Evolutionary conservation across 1,140 invertebrate species (phyloP), one percentile per base, ranked within the genome.

Genomic region (Drosophila kikkawai): DNA sequence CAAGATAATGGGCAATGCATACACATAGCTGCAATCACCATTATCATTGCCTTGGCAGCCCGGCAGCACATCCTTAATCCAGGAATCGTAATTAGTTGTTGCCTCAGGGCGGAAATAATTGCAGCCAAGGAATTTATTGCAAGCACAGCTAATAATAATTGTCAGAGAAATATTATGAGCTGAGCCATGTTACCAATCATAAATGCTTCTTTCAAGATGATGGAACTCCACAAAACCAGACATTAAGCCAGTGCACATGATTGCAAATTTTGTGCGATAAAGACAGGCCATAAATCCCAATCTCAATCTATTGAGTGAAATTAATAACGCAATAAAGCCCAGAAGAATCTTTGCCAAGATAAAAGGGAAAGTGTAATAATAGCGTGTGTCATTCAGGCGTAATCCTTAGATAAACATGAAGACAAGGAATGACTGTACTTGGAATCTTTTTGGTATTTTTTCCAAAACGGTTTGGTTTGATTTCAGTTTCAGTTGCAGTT

Each of bases 371-470:
- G 29, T 37, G 50, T 36, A 69, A 44, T 66, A 32, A 45, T 66
- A 22, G 15, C 22, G 11, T 69, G 34, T 68, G 53, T 42, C 51
- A 73, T 29, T 51, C 67, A 73, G 58, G 55, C 41, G 69, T 73
- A 71, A 73, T 73, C 36, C 67, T 7, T 22, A 71, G 45, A 60
- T 73, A 73, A 73, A 71, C 69, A 73, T 7, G 13, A 32, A 12
- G 17, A 9, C 13, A 3, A 9, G 17, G 26, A 47, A 34, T 37
- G 32, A 26, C 26, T 29, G 26, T 29, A 29, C 6, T 6, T 29
- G 26, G 26, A 6, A 29, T 29, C 32, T 34, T 42, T 66, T 42
- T 32, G 19, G 22, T 15, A 29, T 65, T 5, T 50, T 17, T n/a
- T 13, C 22, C 7, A 41, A 37, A 55, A 36, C 39, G 12, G n/a